These are phyloP conservation scores for Mesodorylaimus sp. DNA, from an alignment of 2,888 invertebrate genomes.

Conservation along the genomic window DNA sequence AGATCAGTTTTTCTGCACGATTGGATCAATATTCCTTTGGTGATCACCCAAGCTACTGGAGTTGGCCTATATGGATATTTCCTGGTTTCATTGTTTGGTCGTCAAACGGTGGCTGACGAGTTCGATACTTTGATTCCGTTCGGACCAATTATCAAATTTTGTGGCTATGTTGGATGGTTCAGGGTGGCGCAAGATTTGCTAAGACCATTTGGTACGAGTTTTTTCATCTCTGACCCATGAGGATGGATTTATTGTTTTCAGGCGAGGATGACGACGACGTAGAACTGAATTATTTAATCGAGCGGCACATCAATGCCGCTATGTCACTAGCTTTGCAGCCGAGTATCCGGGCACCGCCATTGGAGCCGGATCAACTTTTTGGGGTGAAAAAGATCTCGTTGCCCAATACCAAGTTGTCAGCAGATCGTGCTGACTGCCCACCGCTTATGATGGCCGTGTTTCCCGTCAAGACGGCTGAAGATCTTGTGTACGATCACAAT, in stretches of 20 bases:
- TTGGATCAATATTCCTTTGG: conserved; percentile 31
- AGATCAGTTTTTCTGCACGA: conserved; percentile 28
- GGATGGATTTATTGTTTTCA: no score
- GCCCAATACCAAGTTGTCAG: no score
- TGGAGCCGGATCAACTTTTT: background rate
- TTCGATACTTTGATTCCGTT: conserved; percentile 4
- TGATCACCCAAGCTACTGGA: conserved; percentile 34
- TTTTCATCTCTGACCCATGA: no score
- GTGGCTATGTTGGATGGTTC: conserved; percentile 11
- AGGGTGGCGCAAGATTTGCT: conserved; percentile 23
- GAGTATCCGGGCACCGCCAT: background rate
- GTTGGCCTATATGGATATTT: conserved; percentile 32
- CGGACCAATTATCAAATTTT: conserved; percentile 7
- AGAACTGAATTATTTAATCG: conserved; percentile 13
- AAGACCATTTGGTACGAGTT: conserved; percentile 17
- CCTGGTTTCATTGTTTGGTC: conserved; percentile 26
- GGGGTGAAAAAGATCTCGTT: no score
- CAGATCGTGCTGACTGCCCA: no score
- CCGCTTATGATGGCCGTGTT: no score
- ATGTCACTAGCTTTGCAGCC: background rate
- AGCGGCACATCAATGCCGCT: conserved; percentile 10
- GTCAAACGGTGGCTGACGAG: background rate
- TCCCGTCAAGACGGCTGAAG: no score
- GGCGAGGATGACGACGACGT: conserved; percentile 14
- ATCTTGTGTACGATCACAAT: no score